Percentiles rank a stretch among this genome's conserved stretches.
These are phyloP conservation scores for Athripsodes cinereus DNA, from an alignment of 2,888 invertebrate genomes.

Conservation along the genomic window DNA sequence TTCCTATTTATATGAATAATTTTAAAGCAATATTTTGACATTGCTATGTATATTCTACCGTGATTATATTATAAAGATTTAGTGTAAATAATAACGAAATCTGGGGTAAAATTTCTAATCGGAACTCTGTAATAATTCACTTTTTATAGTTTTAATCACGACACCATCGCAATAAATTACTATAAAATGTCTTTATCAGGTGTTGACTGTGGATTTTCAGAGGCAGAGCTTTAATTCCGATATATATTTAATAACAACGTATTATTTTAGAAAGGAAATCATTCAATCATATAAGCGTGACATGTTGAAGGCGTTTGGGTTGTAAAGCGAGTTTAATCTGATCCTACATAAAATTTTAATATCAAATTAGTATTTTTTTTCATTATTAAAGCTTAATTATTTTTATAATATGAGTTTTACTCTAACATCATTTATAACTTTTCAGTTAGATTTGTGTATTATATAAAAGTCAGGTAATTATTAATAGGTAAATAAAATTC, in stretches of 20 bases:
- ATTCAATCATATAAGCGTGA: conserved; percentile 22
- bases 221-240: conserved; percentile 1
- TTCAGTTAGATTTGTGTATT: no score
- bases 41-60: no score
- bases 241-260: conserved; percentile 5
- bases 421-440: no score
- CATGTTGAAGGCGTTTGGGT: not conserved
- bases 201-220: conserved; percentile 22
- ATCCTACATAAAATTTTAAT: no score
- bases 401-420: no score
- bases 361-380: no score
- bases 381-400: no score
- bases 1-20: no score
- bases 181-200: conserved; percentile 24
- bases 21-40: no score
- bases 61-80: not conserved
- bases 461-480: no score
- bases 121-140: conserved; percentile 13
- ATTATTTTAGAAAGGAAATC: conserved; percentile 1
- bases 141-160: conserved; percentile 21
- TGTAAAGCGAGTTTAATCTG: no score
- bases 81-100: not conserved
- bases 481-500: no score
- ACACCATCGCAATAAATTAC: conserved; percentile 23
- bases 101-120: conserved; percentile 10